Conservation (phyloP, 1,140 invertebrate genomes). For the Papilio polytes region DNA sequence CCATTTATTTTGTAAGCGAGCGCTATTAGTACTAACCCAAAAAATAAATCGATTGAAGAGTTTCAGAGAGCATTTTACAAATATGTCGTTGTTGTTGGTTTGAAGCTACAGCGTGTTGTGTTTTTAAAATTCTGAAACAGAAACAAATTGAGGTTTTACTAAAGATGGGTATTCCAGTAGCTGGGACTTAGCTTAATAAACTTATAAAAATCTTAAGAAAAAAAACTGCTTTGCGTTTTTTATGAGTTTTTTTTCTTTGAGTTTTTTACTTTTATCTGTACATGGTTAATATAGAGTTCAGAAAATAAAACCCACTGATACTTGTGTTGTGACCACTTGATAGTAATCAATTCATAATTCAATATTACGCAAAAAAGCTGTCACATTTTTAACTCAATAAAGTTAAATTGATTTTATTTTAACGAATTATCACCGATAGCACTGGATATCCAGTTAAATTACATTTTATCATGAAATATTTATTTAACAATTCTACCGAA, state of each 20-base stretch:
- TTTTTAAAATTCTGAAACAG: no score
- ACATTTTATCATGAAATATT: not conserved
- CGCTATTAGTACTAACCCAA: conserved; percentile 33
- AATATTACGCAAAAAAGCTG: not conserved
- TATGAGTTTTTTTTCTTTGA: not conserved
- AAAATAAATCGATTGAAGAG: conserved; percentile 29
- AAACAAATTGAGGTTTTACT: no score
- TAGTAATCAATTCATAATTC: not conserved
- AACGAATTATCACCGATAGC: not conserved
- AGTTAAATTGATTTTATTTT: not conserved
- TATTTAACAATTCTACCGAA: not conserved
- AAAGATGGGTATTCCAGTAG: no score
- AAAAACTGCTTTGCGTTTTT: not conserved
- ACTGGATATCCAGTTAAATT: not conserved
- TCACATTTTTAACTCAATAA: not conserved
- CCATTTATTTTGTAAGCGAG: conserved; percentile 37
- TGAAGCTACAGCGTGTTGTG: no score
- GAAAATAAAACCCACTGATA: no score
- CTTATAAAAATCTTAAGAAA: not conserved
- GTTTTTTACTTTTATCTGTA: not conserved
- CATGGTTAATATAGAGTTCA: not conserved
- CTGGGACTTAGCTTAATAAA: not conserved
- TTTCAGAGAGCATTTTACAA: not conserved
- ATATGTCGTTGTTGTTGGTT: not conserved
- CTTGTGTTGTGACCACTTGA: no score